Base-by-base conservation (phyloP, 2,113 vertebrate species). In the Indri indri region DNA sequence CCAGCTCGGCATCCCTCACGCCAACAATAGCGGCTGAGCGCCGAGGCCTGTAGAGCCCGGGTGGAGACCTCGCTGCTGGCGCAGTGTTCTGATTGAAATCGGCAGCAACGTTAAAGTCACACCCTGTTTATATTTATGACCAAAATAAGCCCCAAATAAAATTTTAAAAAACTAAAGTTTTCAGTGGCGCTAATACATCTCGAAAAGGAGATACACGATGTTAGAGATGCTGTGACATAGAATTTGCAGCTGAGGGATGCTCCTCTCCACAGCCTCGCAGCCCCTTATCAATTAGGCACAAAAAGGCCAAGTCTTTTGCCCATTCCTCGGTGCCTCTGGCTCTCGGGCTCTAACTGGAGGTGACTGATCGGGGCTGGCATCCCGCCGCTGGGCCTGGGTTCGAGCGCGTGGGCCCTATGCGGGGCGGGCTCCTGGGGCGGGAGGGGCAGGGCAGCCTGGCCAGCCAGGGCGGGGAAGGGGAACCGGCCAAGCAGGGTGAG, bases 21-120 rank as follows among this genome's bases (percentile, higher is more conserved):
- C 63, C 95, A 96, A 97, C 97, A 98, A 97, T 95, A 97, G 97
- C 90, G 12, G 90, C 87, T 6, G 92, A 71, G 76, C 54, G 2
- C 42, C 0, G 80, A 94, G 93, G 95, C 70, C 88, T 74, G 73
- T 80, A 87, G 81, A 93, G 88, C 82, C 91, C 18, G 91, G 90
- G 90, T 68, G 59, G 83, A 90, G 79, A 97, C 68, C 61, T 82
- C 11, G 76, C 94, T 18, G 81, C 61, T 37, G 2, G 66, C 34
- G 6, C n/a, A 54, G 47, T 32, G 76, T 84, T 97, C 76, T 23
- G 42, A 89, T 30, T 54, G 82, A 93, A 95, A 93, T 91, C 79
- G n/a, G 63, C 63, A 68, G 52, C 88, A 54, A 52, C 83, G 80
- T 87, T 74, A 37, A 93, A 94, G 59, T 95, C 74, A 95, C 87